Base-by-base conservation (phyloP, 2,797 vertebrate genomes). In the Dryobates pubescens region DNA sequence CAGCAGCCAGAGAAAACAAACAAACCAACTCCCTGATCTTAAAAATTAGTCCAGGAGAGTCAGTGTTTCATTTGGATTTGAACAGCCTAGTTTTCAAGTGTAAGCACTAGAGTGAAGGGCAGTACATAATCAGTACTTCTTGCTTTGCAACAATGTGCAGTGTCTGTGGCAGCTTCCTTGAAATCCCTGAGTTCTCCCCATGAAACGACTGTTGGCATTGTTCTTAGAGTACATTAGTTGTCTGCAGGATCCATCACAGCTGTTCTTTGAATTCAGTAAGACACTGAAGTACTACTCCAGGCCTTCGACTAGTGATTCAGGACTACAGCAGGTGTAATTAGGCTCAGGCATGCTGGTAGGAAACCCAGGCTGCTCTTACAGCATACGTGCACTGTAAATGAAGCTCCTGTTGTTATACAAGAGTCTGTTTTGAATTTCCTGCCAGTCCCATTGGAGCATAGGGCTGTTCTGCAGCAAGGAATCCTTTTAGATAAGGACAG, bases 311-410 rank as follows among this genome's bases (percentile, higher is more conserved):
- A 56, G 58, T 94, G 87, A 49, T 91, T 89, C 90, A 92, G 85
- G 76, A 87, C 72, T 91, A 45, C 61, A 86, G 87, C 68, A 87
- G 85, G 61, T 78, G 74, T 92, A 96, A 95, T 95, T 96, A 96
- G 72, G 68, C 83, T 93, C 87, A 90, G 86, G 73, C 95, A 91
- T 83, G 64, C 73, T 94, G 92, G 34, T 79, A 85, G 87, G 68
- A 94, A 92, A 93, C 53, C 90, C 79, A 80, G 78, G 91, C 78
- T 86, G 47, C 76, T 87, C 62, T 56, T 87, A 70, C 47, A 75
- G 36, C 62, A 79, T 59, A 49, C 2, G 12, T 74, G 47, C 77
- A 38, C 71, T 79, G 12, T 56, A 95, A 94, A 80, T 62, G 85
- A 89, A 83, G 47, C 58, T 87, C 73, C 92, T 83, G 77, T 95